Base-by-base conservation (phyloP, 2,113 vertebrate species). In the Spea multiplicata region DNA sequence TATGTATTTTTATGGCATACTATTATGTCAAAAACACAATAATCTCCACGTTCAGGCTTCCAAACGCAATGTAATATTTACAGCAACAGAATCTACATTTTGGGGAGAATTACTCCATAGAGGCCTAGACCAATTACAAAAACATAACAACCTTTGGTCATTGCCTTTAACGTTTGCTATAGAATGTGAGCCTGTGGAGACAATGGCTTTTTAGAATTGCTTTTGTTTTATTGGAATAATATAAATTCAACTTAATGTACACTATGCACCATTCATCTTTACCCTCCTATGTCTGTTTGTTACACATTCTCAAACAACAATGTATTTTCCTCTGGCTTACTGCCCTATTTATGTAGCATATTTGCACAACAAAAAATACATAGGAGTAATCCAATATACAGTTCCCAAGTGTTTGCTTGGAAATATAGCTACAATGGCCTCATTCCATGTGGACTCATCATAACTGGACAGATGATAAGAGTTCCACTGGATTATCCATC, bases 191-290 rank as follows among this genome's bases (percentile, higher is more conserved):
- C 77, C 70, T 79, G 77, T 73, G 49, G 77, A 66, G 77, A 79
- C 77, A 79, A 79, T 79, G 44, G 3, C 45, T 73, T 79, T 79
- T 73, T 79, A 57, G 62, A 79, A 79, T 79, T 79, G 77, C 49
- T 79, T 79, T 73, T 79, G 77, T 79, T 79, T 79, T 79, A 79
- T 79, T 73, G 59, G n/a, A 66, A 59, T 73, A 79, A 79, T 79
- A 79, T 79, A 59, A 49, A 79, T 59, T 57, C 67, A 70, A 79
- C 70, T 79, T 79, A 79, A 79, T 79, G 77, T 67, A 73, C 62
- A 66, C 77, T 52, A 65, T 50, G 65, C 70, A 44, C 71, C 70
- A 79, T 73, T 57, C 62, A 79, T 79, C 61, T 53, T 16, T 14
- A 67, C 50, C 65, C 57, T 79, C 70, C 44, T 47, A 66, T 66